These are phyloP conservation scores for Philotrypesis tridentata DNA, from an alignment of 1,140 invertebrate genomes.

Conservation along the genomic window DNA sequence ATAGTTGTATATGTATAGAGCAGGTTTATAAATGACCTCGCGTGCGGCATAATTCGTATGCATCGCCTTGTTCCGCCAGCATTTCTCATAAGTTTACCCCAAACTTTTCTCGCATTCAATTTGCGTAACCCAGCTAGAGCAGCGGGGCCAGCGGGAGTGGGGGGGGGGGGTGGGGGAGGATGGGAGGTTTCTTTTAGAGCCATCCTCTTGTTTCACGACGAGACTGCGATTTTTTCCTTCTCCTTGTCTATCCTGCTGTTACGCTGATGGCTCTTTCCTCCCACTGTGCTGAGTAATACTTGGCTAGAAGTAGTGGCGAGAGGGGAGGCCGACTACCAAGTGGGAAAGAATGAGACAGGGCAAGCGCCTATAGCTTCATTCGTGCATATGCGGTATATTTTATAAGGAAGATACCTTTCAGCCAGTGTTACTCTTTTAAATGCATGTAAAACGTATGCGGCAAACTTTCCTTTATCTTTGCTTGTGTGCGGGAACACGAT, in stretches of 20 bases:
- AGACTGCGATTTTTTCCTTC: slow-evolving; percentile 15
- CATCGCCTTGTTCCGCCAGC: slow-evolving; percentile 31
- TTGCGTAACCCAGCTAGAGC: slow-evolving; percentile 38
- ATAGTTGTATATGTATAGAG: slow-evolving; percentile 1
- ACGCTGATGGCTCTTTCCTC: background rate
- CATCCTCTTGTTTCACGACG: background rate
- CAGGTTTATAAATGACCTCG: slow-evolving; percentile 44
- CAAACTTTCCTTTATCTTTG: slow-evolving; percentile 46
- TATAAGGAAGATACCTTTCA: background rate
- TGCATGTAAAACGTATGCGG: slow-evolving; percentile 55
- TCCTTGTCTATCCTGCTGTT: background rate
- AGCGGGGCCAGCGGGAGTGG: background rate
- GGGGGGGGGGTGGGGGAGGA: too few species aligned
- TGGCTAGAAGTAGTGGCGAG: background rate
- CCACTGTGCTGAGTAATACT: background rate
- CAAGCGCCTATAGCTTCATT: background rate
- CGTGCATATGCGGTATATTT: background rate
- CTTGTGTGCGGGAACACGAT: slow-evolving; percentile 18
- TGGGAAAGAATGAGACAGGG: background rate
- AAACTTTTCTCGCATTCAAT: slow-evolving; percentile 54
- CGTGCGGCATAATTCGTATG: slow-evolving; percentile 47
- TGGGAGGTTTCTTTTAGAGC: background rate
- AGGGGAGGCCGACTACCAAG: background rate
- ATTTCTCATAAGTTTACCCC: slow-evolving; percentile 52
- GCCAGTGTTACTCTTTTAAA: slow-evolving; percentile 30